Conservation (phyloP, 2,113 vertebrate genomes). For the Heliornis fulica region DNA sequence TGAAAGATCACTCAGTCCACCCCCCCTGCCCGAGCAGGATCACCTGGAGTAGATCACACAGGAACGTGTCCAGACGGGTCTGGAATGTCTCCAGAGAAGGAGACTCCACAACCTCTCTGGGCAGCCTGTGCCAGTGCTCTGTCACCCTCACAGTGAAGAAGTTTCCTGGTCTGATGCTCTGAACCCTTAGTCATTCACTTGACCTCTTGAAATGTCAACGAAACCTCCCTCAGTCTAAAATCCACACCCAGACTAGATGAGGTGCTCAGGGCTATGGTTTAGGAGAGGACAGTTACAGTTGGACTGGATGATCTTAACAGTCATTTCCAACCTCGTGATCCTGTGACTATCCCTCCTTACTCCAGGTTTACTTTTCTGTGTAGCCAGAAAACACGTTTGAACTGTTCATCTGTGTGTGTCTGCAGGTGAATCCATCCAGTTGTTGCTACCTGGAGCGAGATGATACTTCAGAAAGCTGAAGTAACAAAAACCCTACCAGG, state of each 20-base stretch:
- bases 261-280: too few relatives aligned
- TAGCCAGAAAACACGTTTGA: background rate
- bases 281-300: too few relatives aligned
- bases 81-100: too few relatives aligned
- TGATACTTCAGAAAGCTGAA: background rate
- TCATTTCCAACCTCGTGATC: too few relatives aligned
- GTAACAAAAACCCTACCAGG: background rate
- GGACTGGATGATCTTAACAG: too few relatives aligned
- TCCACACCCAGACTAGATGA: background rate
- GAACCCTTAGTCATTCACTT: background rate
- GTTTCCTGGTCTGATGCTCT: background rate
- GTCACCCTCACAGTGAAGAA: too few relatives aligned
- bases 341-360: background rate
- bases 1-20: too few relatives aligned
- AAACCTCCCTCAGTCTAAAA: background rate
- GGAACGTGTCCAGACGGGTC: too few relatives aligned
- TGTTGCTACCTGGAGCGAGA: background rate
- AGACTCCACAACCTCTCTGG: too few relatives aligned
- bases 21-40: too few relatives aligned
- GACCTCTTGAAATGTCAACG: background rate
- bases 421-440: background rate
- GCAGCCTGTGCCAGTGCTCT: too few relatives aligned
- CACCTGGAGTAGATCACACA: too few relatives aligned
- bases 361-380: background rate
- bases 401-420: background rate